Evolutionary conservation across 2,113 vertebrate genomes (phyloP).

Genomic region (Hoplias malabaricus): DNA sequence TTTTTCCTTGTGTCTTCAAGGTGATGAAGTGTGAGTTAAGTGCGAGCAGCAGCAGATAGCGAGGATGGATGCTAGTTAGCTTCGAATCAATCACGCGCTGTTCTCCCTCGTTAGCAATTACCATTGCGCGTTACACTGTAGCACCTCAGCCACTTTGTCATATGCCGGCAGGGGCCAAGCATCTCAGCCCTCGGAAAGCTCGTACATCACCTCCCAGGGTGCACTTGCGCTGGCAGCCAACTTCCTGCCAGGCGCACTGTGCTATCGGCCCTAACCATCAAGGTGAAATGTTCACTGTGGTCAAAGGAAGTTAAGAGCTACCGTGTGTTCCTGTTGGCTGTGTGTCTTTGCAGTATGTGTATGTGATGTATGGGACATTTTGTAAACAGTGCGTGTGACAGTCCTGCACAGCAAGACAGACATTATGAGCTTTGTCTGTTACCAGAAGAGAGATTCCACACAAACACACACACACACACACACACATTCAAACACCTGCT

Average conservation of each 20-base stretch:
- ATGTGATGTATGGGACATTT: neutral
- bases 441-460: neutral
- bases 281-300: slow-evolving; percentile 34
- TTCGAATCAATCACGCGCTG: slow-evolving; percentile 57
- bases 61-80: slow-evolving; percentile 51
- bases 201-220: slow-evolving; percentile 49
- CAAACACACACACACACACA: neutral
- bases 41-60: slow-evolving; percentile 36
- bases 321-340: slow-evolving; percentile 21
- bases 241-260: slow-evolving; percentile 10
- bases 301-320: slow-evolving; percentile 42
- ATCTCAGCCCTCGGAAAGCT: slow-evolving; percentile 4
- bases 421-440: slow-evolving; percentile 21
- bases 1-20: slow-evolving; percentile 12
- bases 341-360: neutral
- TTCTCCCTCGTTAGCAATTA: slow-evolving; percentile 57
- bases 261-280: slow-evolving; percentile 23
- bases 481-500: neutral
- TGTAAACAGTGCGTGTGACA: slow-evolving; percentile 31
- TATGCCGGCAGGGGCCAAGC: slow-evolving; percentile 42
- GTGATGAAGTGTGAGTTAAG: slow-evolving; percentile 48
- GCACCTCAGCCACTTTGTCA: slow-evolving; percentile 48
- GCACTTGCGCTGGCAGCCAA: slow-evolving; percentile 40
- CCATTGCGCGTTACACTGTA: slow-evolving; percentile 48
- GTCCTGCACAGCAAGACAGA: slow-evolving; percentile 12